These are phyloP conservation scores for Cerastis rubricosa DNA, from an alignment of 2,888 invertebrate species.

Conservation along the genomic window DNA sequence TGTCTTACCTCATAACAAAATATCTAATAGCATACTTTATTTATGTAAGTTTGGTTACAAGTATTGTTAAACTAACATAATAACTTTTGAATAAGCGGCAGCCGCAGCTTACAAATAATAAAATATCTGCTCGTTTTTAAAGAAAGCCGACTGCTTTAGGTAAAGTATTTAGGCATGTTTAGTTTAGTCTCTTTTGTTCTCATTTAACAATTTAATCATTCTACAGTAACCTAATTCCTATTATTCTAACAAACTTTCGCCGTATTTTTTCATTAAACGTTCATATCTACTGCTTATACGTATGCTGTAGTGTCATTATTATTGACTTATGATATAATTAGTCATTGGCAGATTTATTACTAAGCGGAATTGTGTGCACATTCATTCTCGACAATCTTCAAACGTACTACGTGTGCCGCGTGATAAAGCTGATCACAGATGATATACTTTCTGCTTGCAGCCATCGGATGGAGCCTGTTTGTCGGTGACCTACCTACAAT, in stretches of 20 bases:
- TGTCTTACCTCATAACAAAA: not conserved
- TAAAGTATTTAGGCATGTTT: not conserved
- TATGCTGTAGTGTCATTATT: not conserved
- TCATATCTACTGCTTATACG: not conserved
- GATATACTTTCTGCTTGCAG: not conserved
- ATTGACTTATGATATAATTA: not conserved
- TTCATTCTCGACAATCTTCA: not conserved
- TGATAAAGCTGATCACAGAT: not conserved
- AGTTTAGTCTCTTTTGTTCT: not conserved
- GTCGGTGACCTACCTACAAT: no score
- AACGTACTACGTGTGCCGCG: not conserved
- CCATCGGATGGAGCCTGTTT: not conserved
- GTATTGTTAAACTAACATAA: no score
- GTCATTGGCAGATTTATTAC: conserved; percentile 7
- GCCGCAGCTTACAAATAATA: no score
- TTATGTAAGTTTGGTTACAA: not conserved
- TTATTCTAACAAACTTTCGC: not conserved
- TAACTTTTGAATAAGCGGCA: no score
- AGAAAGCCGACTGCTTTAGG: not conserved
- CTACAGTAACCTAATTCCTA: not conserved
- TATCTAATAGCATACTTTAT: not conserved
- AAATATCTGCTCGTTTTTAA: not conserved
- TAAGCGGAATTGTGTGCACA: not conserved
- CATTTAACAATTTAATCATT: not conserved
- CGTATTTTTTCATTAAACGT: not conserved